Base-by-base conservation (phyloP, 2,113 vertebrate species). In the Charina bottae region DNA sequence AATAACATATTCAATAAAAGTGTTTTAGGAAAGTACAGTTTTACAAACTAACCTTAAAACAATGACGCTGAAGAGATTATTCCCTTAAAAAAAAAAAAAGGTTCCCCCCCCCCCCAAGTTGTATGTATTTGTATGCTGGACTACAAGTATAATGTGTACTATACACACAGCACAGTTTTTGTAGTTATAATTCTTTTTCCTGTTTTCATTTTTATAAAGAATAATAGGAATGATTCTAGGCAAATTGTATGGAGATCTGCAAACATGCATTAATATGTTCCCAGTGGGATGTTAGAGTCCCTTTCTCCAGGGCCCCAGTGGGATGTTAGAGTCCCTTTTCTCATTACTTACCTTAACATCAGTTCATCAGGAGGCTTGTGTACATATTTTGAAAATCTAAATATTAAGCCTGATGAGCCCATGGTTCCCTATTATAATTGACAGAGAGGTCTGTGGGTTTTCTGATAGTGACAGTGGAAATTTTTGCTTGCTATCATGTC, bases 161-260 rank as follows among this genome's bases (percentile, higher is more conserved):
- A 37, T 42, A 49, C 89, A 28, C 33, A 95, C 88, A 94, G 93
- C 55, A 89, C 78, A 94, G 56, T 58, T 59, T 95, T 78, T 78
- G 33, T 37, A 33, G 83, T 92, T 95, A 90, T 72, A 12, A 93
- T 94, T 95, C 59, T 68, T 87, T 78, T 91, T 83, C 85, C 49
- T 93, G 62, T 94, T 95, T 96, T 95, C 94, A 96, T 95, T 95
- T 96, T 96, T 96, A 92, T 91, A 93, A 68, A 19, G 91, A 54
- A 13, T 3, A 2, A 87, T 56, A 72, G 24, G 3, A 83, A 37
- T 26, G 23, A 60, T 54, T 19, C 54, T 24, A 15, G 4, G 7
- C 26, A 88, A 58, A 13, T 37, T 49, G 55, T 33, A 64, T 46
- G 37, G n/a, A 89, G 21, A 55, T 92, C 33, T 33, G 10, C 53